Conservation (phyloP, 2,888 invertebrate species). For the Drosophila infuscata region DNA sequence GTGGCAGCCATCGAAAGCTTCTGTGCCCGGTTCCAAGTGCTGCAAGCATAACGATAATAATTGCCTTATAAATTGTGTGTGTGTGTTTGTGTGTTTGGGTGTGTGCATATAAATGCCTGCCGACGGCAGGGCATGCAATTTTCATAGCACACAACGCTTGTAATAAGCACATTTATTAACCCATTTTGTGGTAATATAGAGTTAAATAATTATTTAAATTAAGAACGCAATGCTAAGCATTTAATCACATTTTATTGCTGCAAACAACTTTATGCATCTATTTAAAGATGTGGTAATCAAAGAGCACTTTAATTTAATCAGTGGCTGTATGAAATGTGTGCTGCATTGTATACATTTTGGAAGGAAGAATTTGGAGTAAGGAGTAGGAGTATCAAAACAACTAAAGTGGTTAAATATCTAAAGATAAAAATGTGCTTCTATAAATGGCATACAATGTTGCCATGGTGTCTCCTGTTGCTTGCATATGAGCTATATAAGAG, state of each 20-base stretch:
- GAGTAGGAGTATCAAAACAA: not conserved
- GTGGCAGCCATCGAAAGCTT: slow-evolving; percentile 58
- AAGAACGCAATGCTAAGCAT: not conserved
- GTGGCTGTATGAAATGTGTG: not conserved
- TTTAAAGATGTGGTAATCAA: not conserved
- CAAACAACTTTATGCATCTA: not conserved
- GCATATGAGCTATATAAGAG: not conserved
- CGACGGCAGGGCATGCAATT: slow-evolving; percentile 35
- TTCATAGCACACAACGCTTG: slow-evolving; percentile 39
- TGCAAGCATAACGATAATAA: slow-evolving; percentile 53
- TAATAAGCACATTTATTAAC: slow-evolving; percentile 37
- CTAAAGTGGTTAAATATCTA: not conserved
- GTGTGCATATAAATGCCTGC: slow-evolving; percentile 57
- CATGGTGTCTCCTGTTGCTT: not conserved
- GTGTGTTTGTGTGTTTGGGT: slow-evolving; percentile 23
- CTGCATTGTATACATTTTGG: not conserved
- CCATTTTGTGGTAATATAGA: slow-evolving; percentile 35
- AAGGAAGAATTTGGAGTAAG: too few relatives aligned
- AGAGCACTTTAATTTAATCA: not conserved
- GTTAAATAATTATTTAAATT: not conserved
- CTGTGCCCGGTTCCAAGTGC: slow-evolving; percentile 48
- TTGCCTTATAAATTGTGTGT: slow-evolving; percentile 57
- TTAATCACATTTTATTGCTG: not conserved
- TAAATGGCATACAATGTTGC: not conserved
- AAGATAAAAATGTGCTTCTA: not conserved